These are phyloP conservation scores for Cebus imitator DNA, from an alignment of 2,113 vertebrate species.

Conservation along the genomic window DNA sequence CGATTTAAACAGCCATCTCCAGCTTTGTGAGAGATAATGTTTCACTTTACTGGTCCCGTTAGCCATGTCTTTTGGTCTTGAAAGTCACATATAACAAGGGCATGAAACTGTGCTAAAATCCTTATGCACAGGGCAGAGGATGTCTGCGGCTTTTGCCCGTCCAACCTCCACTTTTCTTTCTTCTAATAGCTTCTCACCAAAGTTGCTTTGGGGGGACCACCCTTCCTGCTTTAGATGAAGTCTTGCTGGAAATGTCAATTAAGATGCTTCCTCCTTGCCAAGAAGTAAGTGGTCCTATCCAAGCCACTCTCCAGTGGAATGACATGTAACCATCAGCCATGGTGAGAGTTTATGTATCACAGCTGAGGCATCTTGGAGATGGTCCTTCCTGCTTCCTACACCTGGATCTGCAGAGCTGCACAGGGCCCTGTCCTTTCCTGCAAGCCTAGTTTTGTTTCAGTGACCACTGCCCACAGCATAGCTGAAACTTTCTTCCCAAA, in stretches of 20 bases:
- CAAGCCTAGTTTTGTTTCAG: neutral
- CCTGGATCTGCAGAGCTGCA: neutral
- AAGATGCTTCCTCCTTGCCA: neutral
- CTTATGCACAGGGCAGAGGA: fast-evolving
- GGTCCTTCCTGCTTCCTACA: fast-evolving
- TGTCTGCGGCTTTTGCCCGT: neutral
- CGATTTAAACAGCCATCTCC: neutral
- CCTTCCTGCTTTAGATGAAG: too few relatives aligned
- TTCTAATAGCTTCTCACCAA: fast-evolving
- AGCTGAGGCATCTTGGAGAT: fast-evolving
- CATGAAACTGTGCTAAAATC: too few relatives aligned
- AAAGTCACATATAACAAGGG: neutral
- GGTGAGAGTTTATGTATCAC: neutral
- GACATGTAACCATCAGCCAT: fast-evolving
- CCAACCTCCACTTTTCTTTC: fast-evolving
- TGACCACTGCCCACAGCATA: neutral
- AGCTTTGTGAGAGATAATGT: neutral
- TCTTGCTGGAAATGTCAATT: neutral
- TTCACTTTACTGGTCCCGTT: neutral
- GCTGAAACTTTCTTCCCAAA: neutral
- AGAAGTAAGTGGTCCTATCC: neutral
- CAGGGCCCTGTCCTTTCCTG: too few relatives aligned
- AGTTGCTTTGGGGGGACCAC: neutral
- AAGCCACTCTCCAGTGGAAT: neutral
- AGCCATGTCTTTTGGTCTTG: neutral